Conservation (phyloP, 2,797 vertebrate genomes). For the Bothrops alternatus region DNA sequence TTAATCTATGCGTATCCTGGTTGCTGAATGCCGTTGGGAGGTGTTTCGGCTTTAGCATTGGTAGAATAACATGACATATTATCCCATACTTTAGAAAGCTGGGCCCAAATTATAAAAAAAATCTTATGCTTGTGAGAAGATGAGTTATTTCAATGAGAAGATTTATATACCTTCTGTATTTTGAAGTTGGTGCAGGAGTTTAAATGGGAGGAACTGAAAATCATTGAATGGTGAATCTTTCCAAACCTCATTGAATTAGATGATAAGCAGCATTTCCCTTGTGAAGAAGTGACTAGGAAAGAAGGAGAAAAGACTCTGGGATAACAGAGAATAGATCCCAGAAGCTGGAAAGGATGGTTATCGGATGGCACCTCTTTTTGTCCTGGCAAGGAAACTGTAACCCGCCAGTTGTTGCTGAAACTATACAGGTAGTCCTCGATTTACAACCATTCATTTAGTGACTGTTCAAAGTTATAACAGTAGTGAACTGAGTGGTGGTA, state of each 20-base stretch:
- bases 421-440: not conserved
- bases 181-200: not conserved
- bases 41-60: not conserved
- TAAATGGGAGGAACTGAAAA: not conserved
- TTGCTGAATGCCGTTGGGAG: not conserved
- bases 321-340: not conserved
- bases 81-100: not conserved
- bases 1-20: not conserved
- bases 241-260: not conserved
- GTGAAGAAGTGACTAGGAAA: not conserved
- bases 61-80: not conserved
- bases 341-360: not conserved
- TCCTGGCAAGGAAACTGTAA: not conserved
- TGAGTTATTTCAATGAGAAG: not conserved
- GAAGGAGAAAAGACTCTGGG: not conserved
- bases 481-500: no score
- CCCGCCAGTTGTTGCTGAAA: not conserved
- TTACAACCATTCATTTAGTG: not conserved
- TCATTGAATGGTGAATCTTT: not conserved
- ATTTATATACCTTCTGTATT: not conserved
- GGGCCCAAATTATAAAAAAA: not conserved
- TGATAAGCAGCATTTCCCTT: not conserved
- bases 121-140: not conserved
- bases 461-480: not conserved
- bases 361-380: not conserved